A percentile compares a stretch with the other conserved stretches of the same genome.
These are phyloP conservation scores for Neogobius melanostomus DNA, from an alignment of 2,113 vertebrate species.

Conservation along the genomic window DNA sequence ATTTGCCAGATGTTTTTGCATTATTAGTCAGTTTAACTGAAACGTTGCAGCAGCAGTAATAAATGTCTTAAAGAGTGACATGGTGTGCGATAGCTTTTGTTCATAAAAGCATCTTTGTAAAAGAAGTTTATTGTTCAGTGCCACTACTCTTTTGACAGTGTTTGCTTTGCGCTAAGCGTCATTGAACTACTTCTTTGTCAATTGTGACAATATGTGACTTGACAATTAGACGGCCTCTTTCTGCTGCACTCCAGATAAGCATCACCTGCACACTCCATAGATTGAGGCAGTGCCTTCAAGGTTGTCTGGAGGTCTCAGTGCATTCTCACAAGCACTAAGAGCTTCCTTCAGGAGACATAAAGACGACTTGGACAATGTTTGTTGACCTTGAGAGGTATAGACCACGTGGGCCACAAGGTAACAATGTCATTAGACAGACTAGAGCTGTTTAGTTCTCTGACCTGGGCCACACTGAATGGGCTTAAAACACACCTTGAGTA, in stretches of 20 bases:
- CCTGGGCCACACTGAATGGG: constrained; percentile 36
- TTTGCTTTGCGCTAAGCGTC: constrained; percentile 50
- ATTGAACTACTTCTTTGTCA: constrained; percentile 72
- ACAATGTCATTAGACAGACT: constrained; percentile 27
- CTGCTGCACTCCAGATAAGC: constrained; percentile 68
- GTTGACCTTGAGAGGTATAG: constrained; percentile 55
- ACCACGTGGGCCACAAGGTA: constrained; percentile 56
- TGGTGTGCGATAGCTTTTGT: no score
- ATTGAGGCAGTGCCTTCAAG: constrained; percentile 70
- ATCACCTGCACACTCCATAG: constrained; percentile 72
- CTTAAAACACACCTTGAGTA: constrained; percentile 35
- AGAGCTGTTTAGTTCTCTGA: constrained; percentile 43
- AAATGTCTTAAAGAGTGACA: no score
- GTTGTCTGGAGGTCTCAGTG: constrained; percentile 76
- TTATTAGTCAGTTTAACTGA: no score
- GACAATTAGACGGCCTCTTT: constrained; percentile 68
- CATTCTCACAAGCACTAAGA: constrained; percentile 37
- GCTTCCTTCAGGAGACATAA: constrained; percentile 44
- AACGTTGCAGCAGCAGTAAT: no score
- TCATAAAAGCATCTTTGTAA: no score
- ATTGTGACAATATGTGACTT: constrained; percentile 70
- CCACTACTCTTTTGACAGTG: constrained; percentile 20
- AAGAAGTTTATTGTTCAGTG: constrained; percentile 8
- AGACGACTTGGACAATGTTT: constrained; percentile 29
- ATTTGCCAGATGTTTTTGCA: background rate